These are phyloP conservation scores for Tenualosa ilisha DNA, from an alignment of 2,797 vertebrate species.

Conservation along the genomic window DNA sequence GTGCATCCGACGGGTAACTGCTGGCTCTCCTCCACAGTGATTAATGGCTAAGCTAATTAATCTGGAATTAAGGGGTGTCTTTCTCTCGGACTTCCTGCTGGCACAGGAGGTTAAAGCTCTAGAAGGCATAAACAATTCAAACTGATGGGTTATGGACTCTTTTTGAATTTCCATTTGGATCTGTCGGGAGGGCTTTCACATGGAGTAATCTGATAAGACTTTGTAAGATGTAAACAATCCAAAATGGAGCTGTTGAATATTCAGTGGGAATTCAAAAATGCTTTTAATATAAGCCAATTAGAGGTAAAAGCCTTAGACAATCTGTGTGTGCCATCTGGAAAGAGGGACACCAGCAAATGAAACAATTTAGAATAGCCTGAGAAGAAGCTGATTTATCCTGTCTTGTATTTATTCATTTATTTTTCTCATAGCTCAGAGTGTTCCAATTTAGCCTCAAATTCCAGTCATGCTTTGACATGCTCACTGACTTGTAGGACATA, in stretches of 20 bases:
- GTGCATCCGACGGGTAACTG: slow-evolving; percentile 65
- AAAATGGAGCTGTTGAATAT: background rate
- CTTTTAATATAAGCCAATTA: background rate
- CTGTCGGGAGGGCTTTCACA: background rate
- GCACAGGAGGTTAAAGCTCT: slow-evolving; percentile 50
- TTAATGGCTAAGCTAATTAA: slow-evolving; percentile 71
- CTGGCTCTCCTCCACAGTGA: slow-evolving; percentile 64
- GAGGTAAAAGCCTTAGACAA: background rate
- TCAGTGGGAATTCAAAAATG: background rate
- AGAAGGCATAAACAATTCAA: slow-evolving; percentile 51
- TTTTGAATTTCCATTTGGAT: slow-evolving; percentile 1
- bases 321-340: background rate
- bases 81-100: slow-evolving; percentile 51
- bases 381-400: background rate
- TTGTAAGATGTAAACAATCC: background rate
- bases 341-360: background rate
- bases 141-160: slow-evolving; percentile 26
- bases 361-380: background rate
- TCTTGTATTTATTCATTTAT: no score
- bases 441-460: background rate
- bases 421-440: background rate
- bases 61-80: slow-evolving; percentile 59
- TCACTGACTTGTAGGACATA: background rate
- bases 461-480: background rate
- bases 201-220: background rate